Conservation (phyloP, 2,113 vertebrate species). For the Cyanoliseus patagonus region DNA sequence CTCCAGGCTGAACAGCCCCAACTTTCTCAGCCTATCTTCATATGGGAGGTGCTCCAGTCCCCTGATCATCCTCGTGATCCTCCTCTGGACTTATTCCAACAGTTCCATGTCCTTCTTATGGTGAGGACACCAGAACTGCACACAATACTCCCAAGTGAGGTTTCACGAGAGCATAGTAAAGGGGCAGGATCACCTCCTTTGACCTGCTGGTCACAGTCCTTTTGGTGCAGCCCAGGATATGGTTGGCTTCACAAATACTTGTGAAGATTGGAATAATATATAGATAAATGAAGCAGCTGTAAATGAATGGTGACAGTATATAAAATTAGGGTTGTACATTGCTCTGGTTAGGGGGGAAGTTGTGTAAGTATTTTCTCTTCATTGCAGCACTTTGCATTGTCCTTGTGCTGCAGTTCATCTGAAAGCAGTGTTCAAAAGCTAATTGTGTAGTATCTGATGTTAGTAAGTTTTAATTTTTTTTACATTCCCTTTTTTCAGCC, state of each 20-base stretch:
- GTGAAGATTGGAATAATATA: background rate
- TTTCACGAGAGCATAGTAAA: no score
- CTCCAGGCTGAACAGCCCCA: no score
- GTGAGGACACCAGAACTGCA: no score
- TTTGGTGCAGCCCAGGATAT: no score
- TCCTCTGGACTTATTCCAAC: no score
- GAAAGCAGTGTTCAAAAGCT: background rate
- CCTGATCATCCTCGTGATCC: no score
- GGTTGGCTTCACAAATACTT: background rate
- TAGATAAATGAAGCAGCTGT: background rate
- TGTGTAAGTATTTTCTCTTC: background rate
- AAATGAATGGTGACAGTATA: background rate
- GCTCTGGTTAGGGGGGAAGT: background rate
- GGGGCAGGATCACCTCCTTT: no score
- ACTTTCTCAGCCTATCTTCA: no score
- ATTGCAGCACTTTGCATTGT: background rate
- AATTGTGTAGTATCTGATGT: background rate
- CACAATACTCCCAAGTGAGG: no score
- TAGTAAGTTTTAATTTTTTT: background rate
- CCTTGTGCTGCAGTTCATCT: background rate
- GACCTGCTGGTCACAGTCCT: no score
- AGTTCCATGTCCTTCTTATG: no score
- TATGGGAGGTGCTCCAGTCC: no score
- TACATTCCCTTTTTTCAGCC: conserved; percentile 61
- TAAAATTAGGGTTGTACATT: background rate